Evolutionary conservation across 2,797 vertebrate species (phyloP).

Genomic region (Neosilurus mollespiculum): DNA sequence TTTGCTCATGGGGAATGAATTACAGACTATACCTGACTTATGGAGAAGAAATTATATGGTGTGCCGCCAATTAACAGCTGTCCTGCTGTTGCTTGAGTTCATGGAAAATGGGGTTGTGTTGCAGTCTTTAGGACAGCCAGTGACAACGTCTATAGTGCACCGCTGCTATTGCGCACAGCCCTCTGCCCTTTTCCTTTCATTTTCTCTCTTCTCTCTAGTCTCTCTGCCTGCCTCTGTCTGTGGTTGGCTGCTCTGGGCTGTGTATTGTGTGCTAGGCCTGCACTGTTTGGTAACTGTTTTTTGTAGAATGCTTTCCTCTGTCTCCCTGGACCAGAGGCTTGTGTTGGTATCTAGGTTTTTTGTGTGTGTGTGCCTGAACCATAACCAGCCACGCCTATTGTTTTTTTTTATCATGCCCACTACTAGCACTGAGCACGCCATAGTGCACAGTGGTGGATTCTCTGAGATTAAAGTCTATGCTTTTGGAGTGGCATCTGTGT

Average conservation of each 20-base stretch:
- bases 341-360: slow-evolving; percentile 32
- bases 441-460: slow-evolving; percentile 29
- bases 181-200: slow-evolving; percentile 32
- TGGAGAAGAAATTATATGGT: slow-evolving; percentile 73
- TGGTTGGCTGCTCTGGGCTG: slow-evolving; percentile 70
- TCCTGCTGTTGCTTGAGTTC: slow-evolving; percentile 62
- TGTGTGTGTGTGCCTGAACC: slow-evolving; percentile 57
- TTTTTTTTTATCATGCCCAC: slow-evolving; percentile 42
- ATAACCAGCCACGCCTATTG: slow-evolving; percentile 64
- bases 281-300: slow-evolving; percentile 61
- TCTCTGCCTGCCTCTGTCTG: slow-evolving; percentile 38
- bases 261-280: slow-evolving; percentile 72
- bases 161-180: slow-evolving; percentile 62
- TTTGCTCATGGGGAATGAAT: slow-evolving; percentile 63
- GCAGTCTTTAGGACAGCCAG: slow-evolving; percentile 45
- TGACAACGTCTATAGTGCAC: slow-evolving; percentile 59
- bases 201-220: slow-evolving; percentile 19
- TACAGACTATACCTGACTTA: slow-evolving; percentile 55
- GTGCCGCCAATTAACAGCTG: slow-evolving; percentile 67
- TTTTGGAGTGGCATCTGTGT: slow-evolving; percentile 52
- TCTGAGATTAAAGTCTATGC: slow-evolving; percentile 60
- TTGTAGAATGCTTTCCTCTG: slow-evolving; percentile 63
- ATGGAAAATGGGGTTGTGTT: slow-evolving; percentile 54
- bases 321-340: slow-evolving; percentile 53
- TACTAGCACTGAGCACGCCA: slow-evolving; percentile 18